These are phyloP conservation scores for Epirrhoe tristata DNA, from an alignment of 2,888 invertebrate genomes.

Conservation along the genomic window DNA sequence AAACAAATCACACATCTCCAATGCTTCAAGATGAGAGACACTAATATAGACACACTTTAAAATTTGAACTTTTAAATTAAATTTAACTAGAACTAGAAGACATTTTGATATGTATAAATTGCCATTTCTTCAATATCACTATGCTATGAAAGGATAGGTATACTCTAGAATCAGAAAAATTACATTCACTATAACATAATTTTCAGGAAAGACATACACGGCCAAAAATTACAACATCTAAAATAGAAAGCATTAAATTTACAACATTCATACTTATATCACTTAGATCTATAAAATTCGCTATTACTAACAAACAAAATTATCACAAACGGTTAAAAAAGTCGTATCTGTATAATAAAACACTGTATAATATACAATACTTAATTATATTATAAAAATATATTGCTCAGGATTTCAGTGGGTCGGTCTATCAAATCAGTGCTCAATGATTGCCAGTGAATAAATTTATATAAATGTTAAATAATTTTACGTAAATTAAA, in stretches of 20 bases:
- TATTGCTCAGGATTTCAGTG: slow-evolving; percentile 83
- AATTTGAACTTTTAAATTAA: slow-evolving; percentile 51
- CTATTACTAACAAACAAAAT: slow-evolving; percentile 69
- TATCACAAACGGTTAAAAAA: slow-evolving; percentile 76
- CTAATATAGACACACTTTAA: slow-evolving; percentile 45
- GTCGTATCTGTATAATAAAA: slow-evolving; percentile 76
- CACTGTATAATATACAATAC: slow-evolving; percentile 78
- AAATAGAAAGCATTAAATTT: slow-evolving; percentile 75
- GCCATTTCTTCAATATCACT: slow-evolving; percentile 39
- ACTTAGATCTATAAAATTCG: slow-evolving; percentile 65
- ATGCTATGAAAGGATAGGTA: slow-evolving; percentile 49
- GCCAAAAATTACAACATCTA: slow-evolving; percentile 75
- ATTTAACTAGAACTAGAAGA: slow-evolving; percentile 45
- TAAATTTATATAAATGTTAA: slow-evolving; percentile 47
- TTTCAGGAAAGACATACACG: slow-evolving; percentile 71
- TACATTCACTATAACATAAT: slow-evolving; percentile 71
- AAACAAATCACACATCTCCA: slow-evolving; percentile 54
- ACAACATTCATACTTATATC: slow-evolving; percentile 69
- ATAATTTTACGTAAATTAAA: slow-evolving; percentile 41
- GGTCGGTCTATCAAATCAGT: slow-evolving; percentile 82
- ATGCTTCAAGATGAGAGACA: slow-evolving; percentile 44
- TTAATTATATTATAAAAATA: slow-evolving; percentile 84
- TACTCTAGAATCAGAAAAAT: slow-evolving; percentile 71
- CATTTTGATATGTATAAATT: slow-evolving; percentile 50
- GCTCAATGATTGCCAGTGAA: slow-evolving; percentile 63